These are phyloP conservation scores for Austrofundulus limnaeus DNA, from an alignment of 2,113 vertebrate species.

Conservation along the genomic window DNA sequence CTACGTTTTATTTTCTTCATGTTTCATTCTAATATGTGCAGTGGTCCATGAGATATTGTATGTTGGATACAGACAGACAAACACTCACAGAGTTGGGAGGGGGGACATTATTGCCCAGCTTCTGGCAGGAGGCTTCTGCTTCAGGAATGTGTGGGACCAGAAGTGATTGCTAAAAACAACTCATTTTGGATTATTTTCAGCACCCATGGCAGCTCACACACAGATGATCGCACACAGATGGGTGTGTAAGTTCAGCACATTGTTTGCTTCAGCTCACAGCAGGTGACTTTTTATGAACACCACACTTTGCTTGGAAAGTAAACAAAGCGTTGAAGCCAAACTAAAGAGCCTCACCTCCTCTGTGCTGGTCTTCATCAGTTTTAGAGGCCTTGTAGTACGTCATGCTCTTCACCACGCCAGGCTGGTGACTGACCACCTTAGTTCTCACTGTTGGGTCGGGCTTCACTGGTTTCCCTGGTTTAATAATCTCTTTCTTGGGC, in stretches of 20 bases:
- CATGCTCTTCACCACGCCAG: conserved; percentile 86
- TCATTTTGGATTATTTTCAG: conserved; percentile 44
- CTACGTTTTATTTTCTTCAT: too few species aligned
- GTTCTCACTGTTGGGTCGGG: conserved; percentile 83
- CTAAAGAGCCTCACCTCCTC: conserved; percentile 65
- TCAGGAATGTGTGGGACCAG: too few species aligned
- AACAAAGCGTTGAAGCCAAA: background rate
- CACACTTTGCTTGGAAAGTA: background rate
- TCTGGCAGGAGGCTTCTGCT: background rate
- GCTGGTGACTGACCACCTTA: conserved; percentile 80
- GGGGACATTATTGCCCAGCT: too few species aligned
- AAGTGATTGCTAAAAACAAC: conserved; percentile 36
- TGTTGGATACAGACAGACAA: too few species aligned
- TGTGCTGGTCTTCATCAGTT: conserved; percentile 63
- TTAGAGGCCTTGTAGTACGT: conserved; percentile 93
- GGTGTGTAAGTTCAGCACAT: conserved; percentile 26
- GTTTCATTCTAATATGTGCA: too few species aligned
- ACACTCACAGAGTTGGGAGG: too few species aligned
- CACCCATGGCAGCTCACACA: conserved; percentile 37
- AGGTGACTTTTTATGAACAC: conserved; percentile 11
- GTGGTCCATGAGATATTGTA: too few species aligned
- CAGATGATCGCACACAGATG: conserved; percentile 45
- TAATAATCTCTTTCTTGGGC: conserved; percentile 84
- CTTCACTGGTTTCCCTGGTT: conserved; percentile 45
- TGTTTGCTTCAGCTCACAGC: conserved; percentile 36